Conservation (phyloP, 2,888 invertebrate species). For the Encarsia formosa region DNA sequence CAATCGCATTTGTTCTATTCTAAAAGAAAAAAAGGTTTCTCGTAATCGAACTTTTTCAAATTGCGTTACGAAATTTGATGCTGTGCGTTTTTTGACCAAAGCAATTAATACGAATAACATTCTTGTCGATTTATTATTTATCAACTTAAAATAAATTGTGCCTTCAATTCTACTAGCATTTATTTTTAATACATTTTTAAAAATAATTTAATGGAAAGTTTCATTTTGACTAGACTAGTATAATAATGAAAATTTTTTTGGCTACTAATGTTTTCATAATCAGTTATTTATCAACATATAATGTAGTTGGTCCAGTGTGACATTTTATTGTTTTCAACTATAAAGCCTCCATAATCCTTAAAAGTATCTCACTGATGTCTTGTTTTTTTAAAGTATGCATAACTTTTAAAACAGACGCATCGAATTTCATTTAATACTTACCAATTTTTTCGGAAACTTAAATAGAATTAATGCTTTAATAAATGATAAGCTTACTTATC, state of each 20-base stretch:
- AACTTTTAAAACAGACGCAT: constrained; percentile 6
- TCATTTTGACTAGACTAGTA: constrained; percentile 20
- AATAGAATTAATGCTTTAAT: too few relatives aligned
- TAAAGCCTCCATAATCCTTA: constrained; percentile 32
- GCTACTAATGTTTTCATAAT: constrained; percentile 9
- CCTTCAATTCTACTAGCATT: constrained; percentile 11
- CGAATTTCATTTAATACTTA: constrained; percentile 5
- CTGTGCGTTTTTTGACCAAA: constrained; percentile 12
- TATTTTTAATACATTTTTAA: constrained; percentile 10
- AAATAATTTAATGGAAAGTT: background rate
- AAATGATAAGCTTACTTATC: too few relatives aligned
- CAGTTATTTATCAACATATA: constrained; percentile 20
- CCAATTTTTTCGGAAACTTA: background rate
- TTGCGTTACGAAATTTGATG: constrained; percentile 7
- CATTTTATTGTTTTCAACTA: constrained; percentile 29
- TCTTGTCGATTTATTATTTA: too few relatives aligned
- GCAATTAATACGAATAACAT: too few relatives aligned
- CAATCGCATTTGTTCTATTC: background rate
- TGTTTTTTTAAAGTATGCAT: constrained; percentile 20
- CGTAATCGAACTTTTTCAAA: constrained; percentile 3
- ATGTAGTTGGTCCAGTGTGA: constrained; percentile 38
- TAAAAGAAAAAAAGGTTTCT: constrained; percentile 7
- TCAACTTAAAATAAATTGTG: constrained; percentile 12
- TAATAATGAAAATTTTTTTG: constrained; percentile 18
- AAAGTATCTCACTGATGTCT: constrained; percentile 40